Evolutionary conservation across 2,797 vertebrate genomes (phyloP), one percentile per base, ranked within the genome.

Genomic region (Kryptolebias ocellatus): DNA sequence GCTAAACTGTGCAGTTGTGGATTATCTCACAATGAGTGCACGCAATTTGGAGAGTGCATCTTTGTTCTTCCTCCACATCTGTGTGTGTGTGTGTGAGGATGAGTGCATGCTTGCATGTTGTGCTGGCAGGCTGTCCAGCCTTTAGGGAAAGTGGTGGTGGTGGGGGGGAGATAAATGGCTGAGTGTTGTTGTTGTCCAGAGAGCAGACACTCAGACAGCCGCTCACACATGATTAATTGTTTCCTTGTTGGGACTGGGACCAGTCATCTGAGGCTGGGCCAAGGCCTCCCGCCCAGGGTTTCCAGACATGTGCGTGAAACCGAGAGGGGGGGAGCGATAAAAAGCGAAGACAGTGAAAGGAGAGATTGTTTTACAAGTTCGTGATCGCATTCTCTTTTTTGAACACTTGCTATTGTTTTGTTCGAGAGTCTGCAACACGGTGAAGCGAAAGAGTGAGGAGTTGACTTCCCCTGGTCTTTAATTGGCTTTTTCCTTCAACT

Each of bases 161-260:
- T n/a, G 47, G 47, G 2, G n/a, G 47, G 47, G 72, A 91, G 90
- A 90, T 90, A 90, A 88, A 89, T 84, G 84, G 78, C 82, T 82
- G 90, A 93, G 86, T 88, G 87, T 91, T 93, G 92, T 92, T 92
- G 92, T 93, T 91, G 91, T 93, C 93, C 93, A 90, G 90, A 89
- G 84, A 89, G 90, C 90, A 90, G 88, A 88, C 87, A 81, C 89
- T 88, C 87, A 92, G 92, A 93, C 93, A 93, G 89, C 86, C 84
- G 73, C 90, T 93, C 92, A 87, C 91, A 93, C 89, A 92, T 93
- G 92, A 95, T 95, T 92, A 93, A 94, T 94, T 91, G 93, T 94
- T 94, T 94, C 93, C 93, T 92, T 78, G 86, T 90, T 93, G 90
- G 89, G 89, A 87, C 87, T 79, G 87, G 85, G 84, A 90, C 87